These are phyloP conservation scores for Dicrurus megarhynchus DNA, from an alignment of 2,113 vertebrate species.

Conservation along the genomic window DNA sequence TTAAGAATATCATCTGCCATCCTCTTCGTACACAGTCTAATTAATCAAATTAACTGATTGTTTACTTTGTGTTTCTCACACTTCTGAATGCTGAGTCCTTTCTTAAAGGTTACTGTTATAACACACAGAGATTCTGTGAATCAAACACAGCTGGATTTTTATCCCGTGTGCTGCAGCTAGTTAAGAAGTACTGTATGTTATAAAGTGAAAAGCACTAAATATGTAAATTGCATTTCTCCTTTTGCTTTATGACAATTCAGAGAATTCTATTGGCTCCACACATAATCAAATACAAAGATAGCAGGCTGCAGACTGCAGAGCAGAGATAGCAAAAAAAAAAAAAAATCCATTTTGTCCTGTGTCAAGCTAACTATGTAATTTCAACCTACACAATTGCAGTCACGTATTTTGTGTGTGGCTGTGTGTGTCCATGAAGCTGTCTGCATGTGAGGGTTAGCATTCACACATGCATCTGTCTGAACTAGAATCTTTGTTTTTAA, in stretches of 20 bases:
- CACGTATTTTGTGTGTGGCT: not conserved
- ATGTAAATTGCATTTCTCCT: constrained; percentile 77
- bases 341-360: constrained; percentile 67
- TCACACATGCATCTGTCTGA: not conserved
- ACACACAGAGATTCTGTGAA: constrained; percentile 44
- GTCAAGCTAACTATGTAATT: constrained; percentile 64
- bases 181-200: constrained; percentile 60
- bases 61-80: constrained; percentile 24
- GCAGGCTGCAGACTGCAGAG: constrained; percentile 72
- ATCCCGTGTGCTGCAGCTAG: constrained; percentile 53
- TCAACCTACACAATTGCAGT: constrained; percentile 51
- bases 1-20: constrained; percentile 44
- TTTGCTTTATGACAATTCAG: constrained; percentile 72
- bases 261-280: constrained; percentile 71
- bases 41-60: constrained; percentile 51
- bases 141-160: constrained; percentile 62
- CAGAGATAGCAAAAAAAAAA: constrained; percentile 71
- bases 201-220: constrained; percentile 73
- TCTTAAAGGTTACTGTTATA: constrained; percentile 57
- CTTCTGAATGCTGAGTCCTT: constrained; percentile 6
- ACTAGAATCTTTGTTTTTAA: not conserved
- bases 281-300: constrained; percentile 76
- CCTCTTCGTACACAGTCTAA: constrained; percentile 12
- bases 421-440: not conserved
- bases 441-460: not conserved